Evolutionary conservation across 2,113 vertebrate genomes (phyloP).

Genomic region (Paradisaea rubra): DNA sequence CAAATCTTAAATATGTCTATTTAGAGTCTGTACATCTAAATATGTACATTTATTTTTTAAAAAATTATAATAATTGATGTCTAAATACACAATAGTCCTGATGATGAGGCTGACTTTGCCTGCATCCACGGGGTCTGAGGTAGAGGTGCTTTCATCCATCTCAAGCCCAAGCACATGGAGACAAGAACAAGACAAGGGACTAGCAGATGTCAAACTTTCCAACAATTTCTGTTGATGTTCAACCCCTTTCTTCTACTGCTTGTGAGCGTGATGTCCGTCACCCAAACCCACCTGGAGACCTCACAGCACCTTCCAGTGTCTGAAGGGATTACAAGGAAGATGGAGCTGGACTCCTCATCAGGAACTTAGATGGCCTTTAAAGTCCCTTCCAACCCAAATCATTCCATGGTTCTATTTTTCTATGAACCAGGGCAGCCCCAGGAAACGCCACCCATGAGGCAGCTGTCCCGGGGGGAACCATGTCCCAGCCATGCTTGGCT

Average conservation of each 20-base stretch:
- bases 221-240: not conserved
- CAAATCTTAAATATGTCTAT: not conserved
- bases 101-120: not conserved
- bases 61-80: not conserved
- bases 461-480: not conserved
- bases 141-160: fast-evolving
- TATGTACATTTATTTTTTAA: not conserved
- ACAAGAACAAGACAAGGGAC: not conserved
- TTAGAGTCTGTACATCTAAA: not conserved
- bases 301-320: not conserved
- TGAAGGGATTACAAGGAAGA: not conserved
- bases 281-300: not conserved
- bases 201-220: not conserved
- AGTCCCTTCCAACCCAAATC: not conserved
- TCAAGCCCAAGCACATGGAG: not conserved
- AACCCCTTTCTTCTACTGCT: not conserved
- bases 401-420: not conserved
- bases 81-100: not conserved
- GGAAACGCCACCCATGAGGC: not conserved
- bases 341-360: not conserved
- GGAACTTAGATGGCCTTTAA: not conserved
- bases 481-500: not conserved
- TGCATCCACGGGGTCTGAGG: not conserved
- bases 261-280: fast-evolving
- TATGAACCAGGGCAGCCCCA: not conserved